Conservation (phyloP, 2,113 vertebrate genomes). For the Corydoras sp. region DNA sequence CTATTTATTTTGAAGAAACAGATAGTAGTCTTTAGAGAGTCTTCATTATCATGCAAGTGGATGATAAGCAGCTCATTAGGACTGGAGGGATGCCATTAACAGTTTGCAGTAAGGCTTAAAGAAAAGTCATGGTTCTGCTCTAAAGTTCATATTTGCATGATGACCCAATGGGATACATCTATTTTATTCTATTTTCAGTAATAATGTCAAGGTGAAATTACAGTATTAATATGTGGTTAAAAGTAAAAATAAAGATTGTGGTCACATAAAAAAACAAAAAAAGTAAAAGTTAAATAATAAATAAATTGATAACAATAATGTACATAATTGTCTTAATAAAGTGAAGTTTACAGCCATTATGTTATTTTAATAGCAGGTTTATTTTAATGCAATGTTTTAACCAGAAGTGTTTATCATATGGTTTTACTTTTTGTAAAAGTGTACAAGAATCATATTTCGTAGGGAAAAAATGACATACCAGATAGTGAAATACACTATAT, state of each 20-base stretch:
- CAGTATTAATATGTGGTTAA: not conserved
- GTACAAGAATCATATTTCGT: no score
- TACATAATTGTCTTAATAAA: no score
- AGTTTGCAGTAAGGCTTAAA: conserved; percentile 45
- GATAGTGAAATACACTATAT: no score
- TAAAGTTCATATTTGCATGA: conserved; percentile 70
- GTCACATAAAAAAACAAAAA: no score
- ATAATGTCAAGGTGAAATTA: not conserved
- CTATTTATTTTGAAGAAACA: conserved; percentile 35
- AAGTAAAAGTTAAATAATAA: no score
- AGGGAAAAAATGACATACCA: no score
- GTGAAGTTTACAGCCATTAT: no score
- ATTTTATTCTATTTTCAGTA: conserved; percentile 17
- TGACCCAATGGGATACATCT: conserved; percentile 32
- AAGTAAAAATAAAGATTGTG: not conserved
- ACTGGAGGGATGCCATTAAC: conserved; percentile 25
- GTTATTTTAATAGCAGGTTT: no score
- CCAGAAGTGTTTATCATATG: no score
- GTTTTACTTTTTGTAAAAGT: no score
- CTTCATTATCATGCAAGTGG: conserved; percentile 51
- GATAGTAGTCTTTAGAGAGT: conserved; percentile 32
- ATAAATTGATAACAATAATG: no score
- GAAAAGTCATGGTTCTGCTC: conserved; percentile 44
- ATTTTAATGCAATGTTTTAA: no score
- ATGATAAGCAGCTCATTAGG: conserved; percentile 53